Percentiles rank a stretch among this genome's conserved stretches.
These are phyloP conservation scores for Thalassarche chlororhynchos DNA, from an alignment of 2,113 vertebrate species.

Conservation along the genomic window DNA sequence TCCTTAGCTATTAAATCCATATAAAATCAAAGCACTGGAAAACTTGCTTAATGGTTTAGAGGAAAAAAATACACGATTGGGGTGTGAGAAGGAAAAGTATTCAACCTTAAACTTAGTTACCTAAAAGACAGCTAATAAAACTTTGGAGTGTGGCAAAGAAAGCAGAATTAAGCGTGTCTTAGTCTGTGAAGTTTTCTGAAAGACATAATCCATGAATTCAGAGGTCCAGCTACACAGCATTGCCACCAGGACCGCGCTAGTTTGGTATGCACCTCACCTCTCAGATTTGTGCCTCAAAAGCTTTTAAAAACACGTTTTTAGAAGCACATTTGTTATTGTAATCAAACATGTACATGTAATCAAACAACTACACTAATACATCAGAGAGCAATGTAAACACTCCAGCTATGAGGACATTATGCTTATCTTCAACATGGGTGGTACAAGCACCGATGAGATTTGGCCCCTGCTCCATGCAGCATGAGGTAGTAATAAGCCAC, in stretches of 20 bases:
- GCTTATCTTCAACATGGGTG: conserved; percentile 5
- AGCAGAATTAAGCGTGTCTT: neutral
- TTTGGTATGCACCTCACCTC: neutral
- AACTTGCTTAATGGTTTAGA: conserved; percentile 25
- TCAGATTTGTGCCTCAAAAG: neutral
- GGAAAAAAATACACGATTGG: neutral
- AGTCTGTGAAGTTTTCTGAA: neutral
- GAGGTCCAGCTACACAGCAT: neutral
- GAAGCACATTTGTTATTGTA: conserved; percentile 7
- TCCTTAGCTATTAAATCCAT: conserved; percentile 2
- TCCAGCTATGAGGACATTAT: neutral
- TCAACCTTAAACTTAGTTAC: neutral
- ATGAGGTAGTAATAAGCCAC: neutral
- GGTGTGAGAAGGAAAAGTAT: neutral
- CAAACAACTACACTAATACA: neutral
- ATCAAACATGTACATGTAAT: neutral
- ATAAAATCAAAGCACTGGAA: conserved; percentile 12
- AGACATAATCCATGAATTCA: neutral
- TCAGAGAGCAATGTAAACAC: neutral
- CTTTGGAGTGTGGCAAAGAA: conserved; percentile 33
- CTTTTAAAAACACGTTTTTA: neutral
- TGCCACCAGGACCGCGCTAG: rapidly evolving
- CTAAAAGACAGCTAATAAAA: conserved; percentile 35
- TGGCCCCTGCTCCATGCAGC: rapidly evolving
- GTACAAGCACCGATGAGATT: neutral